Conservation (phyloP, 2,888 invertebrate species). For the Seira sanloemensis region DNA sequence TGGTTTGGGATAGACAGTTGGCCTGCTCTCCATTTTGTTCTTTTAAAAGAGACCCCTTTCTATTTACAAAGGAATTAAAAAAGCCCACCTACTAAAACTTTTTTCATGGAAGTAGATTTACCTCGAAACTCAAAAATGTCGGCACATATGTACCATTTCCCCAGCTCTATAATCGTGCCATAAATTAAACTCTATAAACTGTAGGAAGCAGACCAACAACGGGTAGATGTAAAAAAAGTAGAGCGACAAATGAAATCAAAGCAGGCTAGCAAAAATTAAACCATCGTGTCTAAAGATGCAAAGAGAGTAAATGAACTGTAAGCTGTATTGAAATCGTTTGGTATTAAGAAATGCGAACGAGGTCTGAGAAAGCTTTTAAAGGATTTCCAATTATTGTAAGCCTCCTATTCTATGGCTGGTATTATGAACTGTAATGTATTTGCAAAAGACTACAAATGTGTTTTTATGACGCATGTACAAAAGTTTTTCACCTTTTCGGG, state of each 20-base stretch:
- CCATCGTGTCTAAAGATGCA: background rate
- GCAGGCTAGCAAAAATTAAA: background rate
- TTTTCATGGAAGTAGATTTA: too few relatives aligned
- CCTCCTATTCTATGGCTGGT: too few relatives aligned
- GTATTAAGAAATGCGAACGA: background rate
- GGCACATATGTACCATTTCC: too few relatives aligned
- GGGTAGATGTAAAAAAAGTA: background rate
- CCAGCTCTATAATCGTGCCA: too few relatives aligned
- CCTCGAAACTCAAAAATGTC: too few relatives aligned
- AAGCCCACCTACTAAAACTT: too few relatives aligned
- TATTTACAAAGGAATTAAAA: conserved; percentile 10
- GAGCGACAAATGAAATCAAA: background rate
- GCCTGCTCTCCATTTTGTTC: background rate
- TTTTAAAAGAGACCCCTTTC: too few relatives aligned
- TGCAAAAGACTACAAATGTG: too few relatives aligned
- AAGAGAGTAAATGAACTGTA: background rate
- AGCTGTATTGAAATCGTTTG: background rate
- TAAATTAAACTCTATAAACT: too few relatives aligned
- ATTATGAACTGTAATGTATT: too few relatives aligned
- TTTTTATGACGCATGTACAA: too few relatives aligned
- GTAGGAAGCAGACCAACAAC: background rate
- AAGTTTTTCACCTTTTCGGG: too few relatives aligned
- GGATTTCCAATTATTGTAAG: conserved; percentile 2
- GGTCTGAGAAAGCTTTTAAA: background rate
- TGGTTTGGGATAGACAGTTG: background rate